Conservation (phyloP, 2,113 vertebrate genomes). For the Thunnus thynnus region DNA sequence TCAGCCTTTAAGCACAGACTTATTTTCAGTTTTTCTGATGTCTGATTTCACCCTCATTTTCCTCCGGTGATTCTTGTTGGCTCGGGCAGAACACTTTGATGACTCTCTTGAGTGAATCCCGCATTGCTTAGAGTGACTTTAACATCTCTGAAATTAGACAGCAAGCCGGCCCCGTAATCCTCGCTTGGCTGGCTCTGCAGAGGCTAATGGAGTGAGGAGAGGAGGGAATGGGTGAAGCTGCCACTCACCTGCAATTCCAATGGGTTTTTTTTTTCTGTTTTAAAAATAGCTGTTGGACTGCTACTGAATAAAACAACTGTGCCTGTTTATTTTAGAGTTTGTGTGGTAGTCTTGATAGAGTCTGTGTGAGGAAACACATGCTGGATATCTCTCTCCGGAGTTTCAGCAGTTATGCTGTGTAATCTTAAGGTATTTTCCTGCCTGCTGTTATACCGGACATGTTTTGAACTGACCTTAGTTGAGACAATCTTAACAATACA, state of each 20-base stretch:
- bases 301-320: constrained; percentile 65
- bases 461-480: constrained; percentile 20
- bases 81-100: constrained; percentile 47
- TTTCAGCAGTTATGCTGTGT: constrained; percentile 1
- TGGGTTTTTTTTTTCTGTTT: constrained; percentile 21
- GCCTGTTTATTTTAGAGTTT: constrained; percentile 43
- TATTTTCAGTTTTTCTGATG: not conserved
- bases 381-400: constrained; percentile 15
- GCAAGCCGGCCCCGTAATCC: constrained; percentile 40
- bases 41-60: constrained; percentile 2
- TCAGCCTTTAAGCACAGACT: not conserved
- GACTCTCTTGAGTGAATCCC: constrained; percentile 55
- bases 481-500: not conserved
- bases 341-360: constrained; percentile 29
- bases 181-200: constrained; percentile 44
- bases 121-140: constrained; percentile 51
- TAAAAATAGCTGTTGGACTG: constrained; percentile 64
- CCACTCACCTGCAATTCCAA: constrained; percentile 54
- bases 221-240: constrained; percentile 49
- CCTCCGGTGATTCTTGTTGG: constrained; percentile 28
- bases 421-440: constrained; percentile 3
- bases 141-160: constrained; percentile 62
- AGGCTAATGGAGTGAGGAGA: constrained; percentile 64
- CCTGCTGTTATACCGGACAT: not conserved
- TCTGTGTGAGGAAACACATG: constrained; percentile 25